Base-by-base conservation (phyloP, 2,113 vertebrate genomes). In the Rhinopithecus roxellana region DNA sequence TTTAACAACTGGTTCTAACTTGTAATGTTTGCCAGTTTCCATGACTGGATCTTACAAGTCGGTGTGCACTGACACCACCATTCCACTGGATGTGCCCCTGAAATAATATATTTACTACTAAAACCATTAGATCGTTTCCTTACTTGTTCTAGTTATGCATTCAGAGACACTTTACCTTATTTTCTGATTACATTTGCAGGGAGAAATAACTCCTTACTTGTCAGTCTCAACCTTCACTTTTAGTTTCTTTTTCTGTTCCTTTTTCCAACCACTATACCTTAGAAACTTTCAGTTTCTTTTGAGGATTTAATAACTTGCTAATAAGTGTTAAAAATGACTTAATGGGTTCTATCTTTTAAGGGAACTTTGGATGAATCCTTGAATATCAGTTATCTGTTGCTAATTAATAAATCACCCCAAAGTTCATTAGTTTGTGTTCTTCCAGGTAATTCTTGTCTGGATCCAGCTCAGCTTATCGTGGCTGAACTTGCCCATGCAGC, bases 61-160 rank as follows among this genome's bases (percentile, higher is more conserved):
- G 25, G 14, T 90, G 1, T 85, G 64, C 86, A 67, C 8, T 20
- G 55, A 22, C 35, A 64, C 30, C 72, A 50, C 57, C 16, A 32
- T 93, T 55, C 57, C 23, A 32, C 74, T 69, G 48, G 8, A 30
- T 57, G 27, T 79, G 45, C 45, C 32, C 25, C 45, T 84, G 72
- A 87, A 92, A 89, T 82, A 77, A 82, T 50, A 70, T 40, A 78
- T 59, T 94, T 88, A 82, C 25, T 50, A 48, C 84, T 90, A 50
- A 81, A 69, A 35, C 20, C 38, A 55, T 55, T 14, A 12, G 14
- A 50, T 74, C 22, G 57, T 81, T 95, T 93, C 43, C 57, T 74
- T 70, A 27, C 30, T 92, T 9, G 3, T 95, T 16, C 52, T 74
- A 55, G 7, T 78, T 92, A 50, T 79, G 32, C 45, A 35, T 55